phyloP scores from a whole-genome alignment of 2,113 vertebrate genomes.

The Megalops atlanticus region DNA sequence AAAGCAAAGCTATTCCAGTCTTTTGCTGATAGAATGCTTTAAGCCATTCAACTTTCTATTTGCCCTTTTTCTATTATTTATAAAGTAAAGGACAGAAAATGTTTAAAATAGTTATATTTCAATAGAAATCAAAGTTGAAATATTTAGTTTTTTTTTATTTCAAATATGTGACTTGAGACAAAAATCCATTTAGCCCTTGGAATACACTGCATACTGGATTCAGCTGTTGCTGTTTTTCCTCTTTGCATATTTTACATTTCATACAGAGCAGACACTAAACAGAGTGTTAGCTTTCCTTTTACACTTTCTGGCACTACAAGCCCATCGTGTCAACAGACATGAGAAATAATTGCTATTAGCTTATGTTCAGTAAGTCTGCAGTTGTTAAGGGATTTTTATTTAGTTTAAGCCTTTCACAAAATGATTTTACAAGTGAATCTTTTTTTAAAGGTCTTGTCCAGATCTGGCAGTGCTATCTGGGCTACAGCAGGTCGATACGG shows the following conservation, averaged over 20 bases:
- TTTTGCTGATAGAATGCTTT: not conserved
- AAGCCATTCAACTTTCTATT: not conserved
- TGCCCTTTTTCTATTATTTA: not conserved
- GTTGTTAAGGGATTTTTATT: not conserved
- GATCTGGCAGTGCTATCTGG: not conserved
- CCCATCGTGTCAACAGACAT: not conserved
- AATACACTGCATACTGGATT: not conserved
- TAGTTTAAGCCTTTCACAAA: too few species aligned
- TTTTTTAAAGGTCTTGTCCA: not conserved
- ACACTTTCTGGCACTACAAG: too few species aligned
- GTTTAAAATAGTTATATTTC: not conserved
- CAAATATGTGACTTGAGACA: not conserved
- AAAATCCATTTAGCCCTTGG: too few species aligned
- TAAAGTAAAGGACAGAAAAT: not conserved
- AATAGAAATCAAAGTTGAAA: not conserved
- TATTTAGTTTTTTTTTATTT: not conserved
- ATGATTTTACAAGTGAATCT: not conserved
- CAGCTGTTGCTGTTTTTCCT: not conserved
- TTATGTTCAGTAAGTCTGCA: not conserved
- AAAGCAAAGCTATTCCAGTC: not conserved
- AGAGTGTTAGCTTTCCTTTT: not conserved
- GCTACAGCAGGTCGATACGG: not conserved
- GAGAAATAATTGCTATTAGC: not conserved
- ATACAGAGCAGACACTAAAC: not conserved
- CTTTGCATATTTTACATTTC: not conserved